phyloP scores from a whole-genome alignment of 2,113 vertebrate species.

The Etheostoma spectabile region DNA sequence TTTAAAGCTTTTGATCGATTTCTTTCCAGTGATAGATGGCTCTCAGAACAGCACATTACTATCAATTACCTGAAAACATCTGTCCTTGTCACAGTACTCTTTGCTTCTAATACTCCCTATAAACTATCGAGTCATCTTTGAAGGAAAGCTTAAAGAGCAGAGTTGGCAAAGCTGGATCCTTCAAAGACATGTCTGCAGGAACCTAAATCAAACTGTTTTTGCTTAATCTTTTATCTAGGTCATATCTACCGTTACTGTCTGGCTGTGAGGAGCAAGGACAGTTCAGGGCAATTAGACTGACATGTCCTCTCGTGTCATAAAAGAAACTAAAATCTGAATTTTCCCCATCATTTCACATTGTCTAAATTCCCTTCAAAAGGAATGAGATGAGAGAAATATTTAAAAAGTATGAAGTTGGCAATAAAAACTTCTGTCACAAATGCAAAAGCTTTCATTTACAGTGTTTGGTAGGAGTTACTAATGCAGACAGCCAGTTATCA shows the following conservation, averaged over 20 bases:
- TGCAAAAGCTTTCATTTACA: constrained; percentile 31
- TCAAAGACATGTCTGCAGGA: not conserved
- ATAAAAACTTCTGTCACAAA: constrained; percentile 22
- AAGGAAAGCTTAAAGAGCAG: not conserved
- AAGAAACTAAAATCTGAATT: not conserved
- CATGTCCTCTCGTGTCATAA: constrained; percentile 6
- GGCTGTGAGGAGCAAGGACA: not conserved
- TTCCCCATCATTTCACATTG: constrained; percentile 10
- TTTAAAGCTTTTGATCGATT: not conserved
- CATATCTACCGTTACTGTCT: not conserved
- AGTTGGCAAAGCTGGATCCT: not conserved
- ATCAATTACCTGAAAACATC: not conserved
- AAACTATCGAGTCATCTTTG: not conserved
- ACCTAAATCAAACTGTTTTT: too few relatives aligned
- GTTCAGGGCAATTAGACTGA: not conserved
- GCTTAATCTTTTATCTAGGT: not conserved
- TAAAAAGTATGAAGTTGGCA: not conserved
- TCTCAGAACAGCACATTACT: not conserved
- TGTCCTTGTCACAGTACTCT: not conserved
- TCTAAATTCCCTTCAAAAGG: not conserved
- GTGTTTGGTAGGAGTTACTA: constrained; percentile 18
- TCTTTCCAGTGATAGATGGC: not conserved
- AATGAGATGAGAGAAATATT: not conserved
- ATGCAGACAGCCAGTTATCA: constrained; percentile 54
- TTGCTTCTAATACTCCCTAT: not conserved